These are phyloP conservation scores for Apotomis turbidana DNA, from an alignment of 2,888 invertebrate species.

Conservation along the genomic window DNA sequence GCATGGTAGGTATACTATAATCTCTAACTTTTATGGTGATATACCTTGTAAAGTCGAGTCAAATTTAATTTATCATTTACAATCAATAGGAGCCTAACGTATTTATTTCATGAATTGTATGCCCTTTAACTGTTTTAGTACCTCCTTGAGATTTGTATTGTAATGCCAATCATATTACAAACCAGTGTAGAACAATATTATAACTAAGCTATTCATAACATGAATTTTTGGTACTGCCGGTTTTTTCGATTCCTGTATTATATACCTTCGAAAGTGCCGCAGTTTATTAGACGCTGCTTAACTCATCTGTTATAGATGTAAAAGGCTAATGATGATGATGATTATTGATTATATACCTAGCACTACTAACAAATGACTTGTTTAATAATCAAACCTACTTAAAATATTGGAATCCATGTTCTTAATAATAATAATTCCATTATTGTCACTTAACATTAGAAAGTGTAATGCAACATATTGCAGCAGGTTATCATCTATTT, in stretches of 20 bases:
- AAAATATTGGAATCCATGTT: too few relatives aligned
- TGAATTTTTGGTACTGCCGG: slow-evolving; percentile 6
- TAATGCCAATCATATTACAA: not conserved
- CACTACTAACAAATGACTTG: too few relatives aligned
- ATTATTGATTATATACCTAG: too few relatives aligned
- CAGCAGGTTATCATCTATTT: too few relatives aligned
- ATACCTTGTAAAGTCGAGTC: not conserved
- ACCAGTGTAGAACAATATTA: not conserved
- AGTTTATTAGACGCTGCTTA: too few relatives aligned
- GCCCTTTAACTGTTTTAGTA: not conserved
- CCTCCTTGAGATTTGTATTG: not conserved
- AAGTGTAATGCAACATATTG: too few relatives aligned
- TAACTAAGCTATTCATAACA: not conserved
- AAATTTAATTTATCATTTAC: slow-evolving; percentile 5
- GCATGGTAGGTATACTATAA: slow-evolving; percentile 25
- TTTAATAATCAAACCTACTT: too few relatives aligned
- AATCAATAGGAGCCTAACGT: slow-evolving; percentile 15
- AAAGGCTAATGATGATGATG: too few relatives aligned
- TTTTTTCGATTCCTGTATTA: not conserved
- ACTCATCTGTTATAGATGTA: too few relatives aligned
- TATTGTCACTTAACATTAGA: too few relatives aligned
- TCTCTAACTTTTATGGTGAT: not conserved
- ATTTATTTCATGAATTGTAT: not conserved
- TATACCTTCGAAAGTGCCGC: too few relatives aligned
- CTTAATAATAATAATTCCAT: too few relatives aligned